Percentiles rank a stretch among this genome's conserved stretches.
Conservation (phyloP, 1,140 invertebrate species). For the Drosophila eugracilis region DNA sequence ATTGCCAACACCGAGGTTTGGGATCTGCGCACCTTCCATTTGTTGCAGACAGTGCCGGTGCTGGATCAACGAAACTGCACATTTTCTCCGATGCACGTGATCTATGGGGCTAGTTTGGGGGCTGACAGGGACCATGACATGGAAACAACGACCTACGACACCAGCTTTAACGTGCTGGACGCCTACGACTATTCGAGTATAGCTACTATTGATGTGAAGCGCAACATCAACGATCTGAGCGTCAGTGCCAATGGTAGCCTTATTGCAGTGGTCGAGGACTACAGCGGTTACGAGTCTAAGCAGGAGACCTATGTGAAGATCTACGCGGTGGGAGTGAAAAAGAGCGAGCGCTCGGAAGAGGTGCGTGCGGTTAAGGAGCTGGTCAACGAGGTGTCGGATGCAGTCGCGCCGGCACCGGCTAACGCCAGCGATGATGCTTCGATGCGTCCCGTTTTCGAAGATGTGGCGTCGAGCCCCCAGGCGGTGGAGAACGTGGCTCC, state of each 20-base stretch:
- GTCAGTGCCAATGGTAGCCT: constrained; percentile 92
- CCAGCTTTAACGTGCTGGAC: constrained; percentile 97
- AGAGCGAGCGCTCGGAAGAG: constrained; percentile 84
- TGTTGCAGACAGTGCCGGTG: constrained; percentile 96
- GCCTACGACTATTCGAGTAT: constrained; percentile 97
- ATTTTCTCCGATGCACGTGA: constrained; percentile 89
- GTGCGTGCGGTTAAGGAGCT: constrained; percentile 77
- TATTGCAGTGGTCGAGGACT: constrained; percentile 93
- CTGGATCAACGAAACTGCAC: constrained; percentile 94
- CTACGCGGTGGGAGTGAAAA: constrained; percentile 88
- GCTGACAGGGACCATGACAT: constrained; percentile 86
- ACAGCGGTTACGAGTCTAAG: constrained; percentile 90
- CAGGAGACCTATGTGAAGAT: constrained; percentile 93
- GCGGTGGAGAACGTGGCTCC: constrained; percentile 9
- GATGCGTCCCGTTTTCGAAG: constrained; percentile 22
- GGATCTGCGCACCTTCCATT: constrained; percentile 97
- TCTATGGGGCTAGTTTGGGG: constrained; percentile 86
- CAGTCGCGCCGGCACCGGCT: constrained; percentile 20
- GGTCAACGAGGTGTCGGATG: constrained; percentile 54
- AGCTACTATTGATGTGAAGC: constrained; percentile 95
- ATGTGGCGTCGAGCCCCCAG: not conserved
- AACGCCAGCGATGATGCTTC: constrained; percentile 27
- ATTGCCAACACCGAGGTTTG: constrained; percentile 96
- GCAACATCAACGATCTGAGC: constrained; percentile 91
- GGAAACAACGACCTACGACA: constrained; percentile 84